These are phyloP conservation scores for Thymelicus acteon DNA, from an alignment of 2,888 invertebrate species.

Conservation along the genomic window DNA sequence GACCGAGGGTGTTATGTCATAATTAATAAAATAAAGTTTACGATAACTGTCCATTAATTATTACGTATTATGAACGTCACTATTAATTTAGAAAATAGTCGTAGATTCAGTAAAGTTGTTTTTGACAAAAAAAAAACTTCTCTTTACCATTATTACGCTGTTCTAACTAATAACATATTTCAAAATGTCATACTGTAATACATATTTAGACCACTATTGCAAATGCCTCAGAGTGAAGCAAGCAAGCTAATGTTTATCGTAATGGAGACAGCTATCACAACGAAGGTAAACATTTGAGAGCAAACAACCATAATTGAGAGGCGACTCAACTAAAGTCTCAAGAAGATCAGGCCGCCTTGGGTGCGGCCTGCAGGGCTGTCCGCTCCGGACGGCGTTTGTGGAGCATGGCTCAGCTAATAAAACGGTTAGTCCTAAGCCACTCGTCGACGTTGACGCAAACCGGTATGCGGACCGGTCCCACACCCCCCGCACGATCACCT, in stretches of 20 bases:
- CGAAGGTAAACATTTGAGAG: slow-evolving; percentile 31
- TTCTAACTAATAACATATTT: neutral
- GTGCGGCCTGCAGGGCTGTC: slow-evolving; percentile 48
- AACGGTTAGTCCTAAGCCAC: slow-evolving; percentile 78
- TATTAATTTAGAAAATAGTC: too few species aligned
- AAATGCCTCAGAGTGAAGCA: neutral
- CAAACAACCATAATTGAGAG: slow-evolving; percentile 34
- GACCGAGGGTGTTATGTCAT: neutral
- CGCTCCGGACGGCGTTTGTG: slow-evolving; percentile 68
- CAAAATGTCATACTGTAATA: neutral
- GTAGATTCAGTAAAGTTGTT: too few species aligned
- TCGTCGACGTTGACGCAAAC: slow-evolving; percentile 74
- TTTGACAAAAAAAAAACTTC: neutral
- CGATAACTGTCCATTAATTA: too few species aligned
- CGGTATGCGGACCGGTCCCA: slow-evolving; percentile 79
- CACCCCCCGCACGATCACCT: slow-evolving; percentile 60
- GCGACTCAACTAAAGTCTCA: slow-evolving; percentile 13
- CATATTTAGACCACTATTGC: neutral
- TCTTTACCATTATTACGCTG: neutral
- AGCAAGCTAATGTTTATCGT: slow-evolving; percentile 22
- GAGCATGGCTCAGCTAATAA: slow-evolving; percentile 81
- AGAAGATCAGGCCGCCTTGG: slow-evolving; percentile 28
- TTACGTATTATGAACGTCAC: too few species aligned
- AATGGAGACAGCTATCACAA: slow-evolving; percentile 16
- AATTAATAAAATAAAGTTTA: neutral